phyloP scores from a whole-genome alignment of 2,888 invertebrate genomes.

The Palloptera scutellata region DNA sequence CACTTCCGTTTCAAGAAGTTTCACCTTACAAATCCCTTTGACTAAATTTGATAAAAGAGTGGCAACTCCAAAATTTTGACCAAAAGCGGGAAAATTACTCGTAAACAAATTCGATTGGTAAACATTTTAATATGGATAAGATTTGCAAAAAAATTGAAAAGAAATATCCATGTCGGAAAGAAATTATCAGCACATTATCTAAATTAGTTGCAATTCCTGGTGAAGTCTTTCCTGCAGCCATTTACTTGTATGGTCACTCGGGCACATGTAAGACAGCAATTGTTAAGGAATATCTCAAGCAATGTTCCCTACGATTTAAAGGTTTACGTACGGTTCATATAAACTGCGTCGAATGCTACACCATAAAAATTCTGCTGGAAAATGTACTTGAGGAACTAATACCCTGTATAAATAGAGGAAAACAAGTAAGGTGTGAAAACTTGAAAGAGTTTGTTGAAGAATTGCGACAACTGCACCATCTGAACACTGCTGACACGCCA shows the following conservation, averaged over 20 bases:
- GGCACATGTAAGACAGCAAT: constrained; percentile 85
- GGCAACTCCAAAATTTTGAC: too few species aligned
- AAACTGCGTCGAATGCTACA: constrained; percentile 85
- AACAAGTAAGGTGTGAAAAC: constrained; percentile 71
- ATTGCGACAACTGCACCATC: constrained; percentile 55
- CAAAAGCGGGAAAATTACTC: too few species aligned
- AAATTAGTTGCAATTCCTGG: constrained; percentile 63
- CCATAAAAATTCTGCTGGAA: constrained; percentile 79
- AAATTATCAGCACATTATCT: constrained; percentile 47
- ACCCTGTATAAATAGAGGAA: neutral
- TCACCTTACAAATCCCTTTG: too few species aligned
- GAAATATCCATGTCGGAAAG: constrained; percentile 58
- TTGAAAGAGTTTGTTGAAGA: constrained; percentile 72
- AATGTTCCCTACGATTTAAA: constrained; percentile 68
- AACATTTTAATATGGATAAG: constrained; percentile 10
- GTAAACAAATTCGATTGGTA: neutral
- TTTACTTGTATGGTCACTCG: constrained; percentile 84
- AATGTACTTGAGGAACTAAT: constrained; percentile 70
- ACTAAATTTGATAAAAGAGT: too few species aligned
- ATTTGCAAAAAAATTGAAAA: constrained; percentile 34
- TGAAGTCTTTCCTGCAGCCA: constrained; percentile 72
- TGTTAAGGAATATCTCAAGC: constrained; percentile 69
- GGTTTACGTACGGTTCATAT: constrained; percentile 65
- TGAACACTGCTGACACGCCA: constrained; percentile 52
- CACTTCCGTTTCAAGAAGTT: too few species aligned